A percentile compares a stretch with the other conserved stretches of the same genome.
These are phyloP conservation scores for Felis chaus DNA, from an alignment of 2,113 vertebrate species.

Conservation along the genomic window DNA sequence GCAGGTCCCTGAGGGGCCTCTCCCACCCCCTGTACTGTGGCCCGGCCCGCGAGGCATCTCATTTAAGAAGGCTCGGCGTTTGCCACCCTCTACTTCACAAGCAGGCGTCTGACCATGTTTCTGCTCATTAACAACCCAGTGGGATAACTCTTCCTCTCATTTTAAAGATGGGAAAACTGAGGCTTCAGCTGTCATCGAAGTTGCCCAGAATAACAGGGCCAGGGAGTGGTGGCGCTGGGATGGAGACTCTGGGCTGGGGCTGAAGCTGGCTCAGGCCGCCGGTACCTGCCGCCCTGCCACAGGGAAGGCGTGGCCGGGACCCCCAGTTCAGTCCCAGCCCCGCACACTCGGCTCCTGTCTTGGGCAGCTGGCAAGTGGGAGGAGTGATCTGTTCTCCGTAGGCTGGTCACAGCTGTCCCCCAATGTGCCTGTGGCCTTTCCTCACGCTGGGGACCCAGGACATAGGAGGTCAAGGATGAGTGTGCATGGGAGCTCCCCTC, in stretches of 20 bases:
- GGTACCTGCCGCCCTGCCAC: not conserved
- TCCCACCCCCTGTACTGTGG: not conserved
- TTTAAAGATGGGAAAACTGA: not conserved
- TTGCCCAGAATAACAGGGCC: not conserved
- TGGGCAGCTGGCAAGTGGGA: not conserved
- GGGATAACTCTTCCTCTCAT: not conserved
- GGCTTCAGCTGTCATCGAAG: not conserved
- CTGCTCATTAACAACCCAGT: not conserved
- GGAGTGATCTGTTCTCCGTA: not conserved
- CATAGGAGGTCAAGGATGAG: not conserved
- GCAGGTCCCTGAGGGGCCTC: not conserved
- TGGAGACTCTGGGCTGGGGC: not conserved
- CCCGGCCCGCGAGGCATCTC: not conserved
- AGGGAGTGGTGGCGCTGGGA: not conserved
- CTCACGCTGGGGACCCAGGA: not conserved
- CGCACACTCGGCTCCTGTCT: not conserved
- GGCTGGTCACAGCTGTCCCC: not conserved
- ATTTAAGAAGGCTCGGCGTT: accelerated
- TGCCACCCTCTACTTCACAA: not conserved
- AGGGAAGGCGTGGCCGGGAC: not conserved
- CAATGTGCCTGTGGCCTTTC: not conserved
- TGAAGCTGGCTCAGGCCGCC: not conserved
- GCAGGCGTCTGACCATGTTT: too few species aligned
- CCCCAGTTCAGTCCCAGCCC: not conserved
- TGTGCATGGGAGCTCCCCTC: not conserved